Evolutionary conservation across 2,113 vertebrate species (phyloP).

Genomic region (Bujurquina vittata): DNA sequence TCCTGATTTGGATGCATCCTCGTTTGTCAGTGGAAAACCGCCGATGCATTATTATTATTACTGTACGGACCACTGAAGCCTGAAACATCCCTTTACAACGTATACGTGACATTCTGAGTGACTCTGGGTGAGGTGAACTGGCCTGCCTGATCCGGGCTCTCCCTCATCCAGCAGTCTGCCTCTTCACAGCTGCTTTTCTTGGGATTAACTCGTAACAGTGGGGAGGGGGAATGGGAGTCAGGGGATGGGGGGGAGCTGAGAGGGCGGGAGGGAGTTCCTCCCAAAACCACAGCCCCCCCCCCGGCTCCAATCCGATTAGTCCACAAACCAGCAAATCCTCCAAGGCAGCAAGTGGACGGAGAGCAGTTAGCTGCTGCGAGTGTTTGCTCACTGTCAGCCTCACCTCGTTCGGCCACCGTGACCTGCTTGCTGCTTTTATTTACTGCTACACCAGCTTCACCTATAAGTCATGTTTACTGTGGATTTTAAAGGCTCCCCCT

Average conservation of each 20-base stretch:
- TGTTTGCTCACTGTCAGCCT: slow-evolving; percentile 2
- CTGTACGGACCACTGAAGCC: rapidly evolving
- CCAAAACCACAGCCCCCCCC: slow-evolving; percentile 65
- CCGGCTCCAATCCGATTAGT: slow-evolving; percentile 78
- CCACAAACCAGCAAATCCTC: slow-evolving; percentile 77
- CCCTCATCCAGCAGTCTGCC: slow-evolving; percentile 27
- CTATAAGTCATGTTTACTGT: not conserved
- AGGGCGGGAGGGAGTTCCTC: slow-evolving; percentile 36
- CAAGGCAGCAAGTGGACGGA: slow-evolving; percentile 43
- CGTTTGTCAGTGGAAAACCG: not conserved
- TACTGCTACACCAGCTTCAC: not conserved
- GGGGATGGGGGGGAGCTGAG: not conserved
- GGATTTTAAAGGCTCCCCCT: not conserved
- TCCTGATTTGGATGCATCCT: not conserved
- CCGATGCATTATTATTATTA: rapidly evolving
- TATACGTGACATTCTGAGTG: not conserved
- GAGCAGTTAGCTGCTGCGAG: slow-evolving; percentile 5
- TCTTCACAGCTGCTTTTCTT: slow-evolving; percentile 60
- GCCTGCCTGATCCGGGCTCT: slow-evolving; percentile 10
- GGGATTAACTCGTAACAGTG: slow-evolving; percentile 69
- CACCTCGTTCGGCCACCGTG: not conserved
- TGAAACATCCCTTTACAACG: not conserved
- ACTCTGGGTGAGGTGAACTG: slow-evolving; percentile 9
- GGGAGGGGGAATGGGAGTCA: slow-evolving; percentile 26
- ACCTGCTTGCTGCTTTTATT: slow-evolving; percentile 36